Evolutionary conservation across 2,888 invertebrate species (phyloP).

Genomic region (Eurois occulta): DNA sequence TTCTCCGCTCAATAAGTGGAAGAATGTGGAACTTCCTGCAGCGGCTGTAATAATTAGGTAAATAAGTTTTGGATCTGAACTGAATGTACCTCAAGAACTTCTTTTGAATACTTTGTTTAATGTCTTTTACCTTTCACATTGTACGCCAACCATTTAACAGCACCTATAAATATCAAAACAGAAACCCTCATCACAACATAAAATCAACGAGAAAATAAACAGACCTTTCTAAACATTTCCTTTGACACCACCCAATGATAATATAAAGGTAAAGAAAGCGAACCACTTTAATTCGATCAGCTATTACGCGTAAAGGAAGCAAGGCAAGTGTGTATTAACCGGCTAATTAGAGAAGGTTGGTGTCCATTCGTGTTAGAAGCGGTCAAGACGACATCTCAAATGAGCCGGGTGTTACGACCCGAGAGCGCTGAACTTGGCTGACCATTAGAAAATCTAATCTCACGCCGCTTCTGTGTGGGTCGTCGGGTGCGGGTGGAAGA

Average conservation of each 20-base stretch:
- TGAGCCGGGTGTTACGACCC: conserved; percentile 67
- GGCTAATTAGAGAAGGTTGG: conserved; percentile 31
- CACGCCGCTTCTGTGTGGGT: conserved; percentile 76
- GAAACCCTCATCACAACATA: conserved; percentile 26
- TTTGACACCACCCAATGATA: conserved; percentile 62
- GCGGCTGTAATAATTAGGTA: too few species aligned
- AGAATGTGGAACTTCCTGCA: too few species aligned
- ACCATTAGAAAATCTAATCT: conserved; percentile 81
- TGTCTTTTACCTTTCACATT: conserved; percentile 2
- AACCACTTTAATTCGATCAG: conserved; percentile 68
- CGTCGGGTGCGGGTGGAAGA: conserved; percentile 57
- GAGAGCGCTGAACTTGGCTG: conserved; percentile 76
- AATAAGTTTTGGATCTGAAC: too few species aligned
- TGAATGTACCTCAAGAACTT: too few species aligned
- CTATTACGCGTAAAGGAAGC: conserved; percentile 64
- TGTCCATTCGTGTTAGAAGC: conserved; percentile 31
- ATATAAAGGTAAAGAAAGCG: conserved; percentile 67
- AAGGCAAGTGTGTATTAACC: conserved; percentile 58
- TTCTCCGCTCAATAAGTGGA: too few species aligned
- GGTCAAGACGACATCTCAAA: conserved; percentile 50
- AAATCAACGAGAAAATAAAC: conserved; percentile 52
- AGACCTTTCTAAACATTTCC: conserved; percentile 58
- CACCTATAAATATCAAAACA: conserved; percentile 11
- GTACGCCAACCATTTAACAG: background rate
- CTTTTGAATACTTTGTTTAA: too few species aligned